A percentile compares a stretch with the other conserved stretches of the same genome.
These are phyloP conservation scores for Lutjanus campechanus DNA, from an alignment of 2,797 vertebrate species.

Conservation along the genomic window DNA sequence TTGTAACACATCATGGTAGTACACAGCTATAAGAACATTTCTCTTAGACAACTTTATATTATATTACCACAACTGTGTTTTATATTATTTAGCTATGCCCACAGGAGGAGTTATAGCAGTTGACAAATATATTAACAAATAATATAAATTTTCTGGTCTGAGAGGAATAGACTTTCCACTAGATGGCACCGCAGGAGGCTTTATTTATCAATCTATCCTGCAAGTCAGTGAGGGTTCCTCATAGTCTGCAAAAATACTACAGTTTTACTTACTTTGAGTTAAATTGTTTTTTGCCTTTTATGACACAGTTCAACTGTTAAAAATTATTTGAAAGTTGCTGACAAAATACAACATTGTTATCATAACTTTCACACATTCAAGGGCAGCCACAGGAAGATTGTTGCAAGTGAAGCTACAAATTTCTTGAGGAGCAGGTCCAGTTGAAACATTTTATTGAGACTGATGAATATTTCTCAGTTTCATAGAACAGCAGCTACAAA, in stretches of 20 bases:
- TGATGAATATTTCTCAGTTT: not conserved
- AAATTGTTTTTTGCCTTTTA: not conserved
- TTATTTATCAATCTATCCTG: conserved; percentile 7
- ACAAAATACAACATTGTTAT: not conserved
- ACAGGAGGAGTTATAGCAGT: not conserved
- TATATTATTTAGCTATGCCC: not conserved
- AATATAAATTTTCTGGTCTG: not conserved
- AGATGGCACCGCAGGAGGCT: conserved; percentile 51
- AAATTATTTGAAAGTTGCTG: not conserved
- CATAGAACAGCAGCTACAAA: not conserved
- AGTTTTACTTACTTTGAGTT: not conserved
- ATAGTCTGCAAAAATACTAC: not conserved
- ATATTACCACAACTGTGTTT: not conserved
- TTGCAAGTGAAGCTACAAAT: not conserved
- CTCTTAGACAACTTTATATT: not conserved
- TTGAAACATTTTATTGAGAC: not conserved
- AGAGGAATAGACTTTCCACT: conserved; percentile 32
- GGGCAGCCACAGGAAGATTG: not conserved
- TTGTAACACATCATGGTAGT: not conserved
- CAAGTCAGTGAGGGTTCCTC: not conserved
- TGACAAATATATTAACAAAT: no score
- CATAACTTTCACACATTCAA: not conserved
- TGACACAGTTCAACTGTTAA: not conserved
- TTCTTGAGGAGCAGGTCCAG: not conserved
- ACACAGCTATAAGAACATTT: not conserved